Evolutionary conservation across 1,140 invertebrate genomes (phyloP).

Genomic region (Drosophila repleta): DNA sequence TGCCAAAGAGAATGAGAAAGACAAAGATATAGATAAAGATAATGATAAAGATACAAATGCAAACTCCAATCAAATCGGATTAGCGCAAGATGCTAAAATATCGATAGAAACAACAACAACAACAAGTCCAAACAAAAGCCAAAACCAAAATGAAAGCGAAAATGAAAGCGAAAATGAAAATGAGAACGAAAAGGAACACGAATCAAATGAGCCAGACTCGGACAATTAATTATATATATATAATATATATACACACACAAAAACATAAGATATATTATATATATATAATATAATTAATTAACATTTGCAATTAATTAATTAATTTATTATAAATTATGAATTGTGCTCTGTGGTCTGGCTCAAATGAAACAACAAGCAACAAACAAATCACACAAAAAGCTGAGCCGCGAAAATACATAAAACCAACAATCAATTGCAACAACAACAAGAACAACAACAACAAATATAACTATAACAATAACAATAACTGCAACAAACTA

Average conservation of each 20-base stretch:
- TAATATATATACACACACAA: too few relatives aligned
- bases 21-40: slow-evolving; percentile 20
- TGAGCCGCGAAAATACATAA: slow-evolving; percentile 6
- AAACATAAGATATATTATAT: too few relatives aligned
- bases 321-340: slow-evolving; percentile 6
- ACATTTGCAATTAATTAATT: neutral
- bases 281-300: too few relatives aligned
- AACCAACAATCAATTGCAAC: neutral
- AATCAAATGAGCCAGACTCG: slow-evolving; percentile 32
- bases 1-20: slow-evolving; percentile 76
- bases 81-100: slow-evolving; percentile 65
- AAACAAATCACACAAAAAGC: slow-evolving; percentile 3
- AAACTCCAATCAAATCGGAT: slow-evolving; percentile 71
- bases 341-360: neutral
- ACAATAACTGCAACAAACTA: neutral
- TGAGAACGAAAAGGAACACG: slow-evolving; percentile 38
- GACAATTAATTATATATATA: slow-evolving; percentile 8
- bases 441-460: neutral
- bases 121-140: slow-evolving; percentile 50
- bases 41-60: slow-evolving; percentile 27
- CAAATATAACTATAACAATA: neutral
- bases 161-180: slow-evolving; percentile 30
- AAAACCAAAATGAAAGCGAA: slow-evolving; percentile 4
- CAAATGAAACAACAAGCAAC: neutral
- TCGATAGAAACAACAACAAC: neutral